Percentiles rank a stretch among this genome's conserved stretches.
phyloP scores from a whole-genome alignment of 2,888 invertebrate species.

The Lissonota sp. region DNA sequence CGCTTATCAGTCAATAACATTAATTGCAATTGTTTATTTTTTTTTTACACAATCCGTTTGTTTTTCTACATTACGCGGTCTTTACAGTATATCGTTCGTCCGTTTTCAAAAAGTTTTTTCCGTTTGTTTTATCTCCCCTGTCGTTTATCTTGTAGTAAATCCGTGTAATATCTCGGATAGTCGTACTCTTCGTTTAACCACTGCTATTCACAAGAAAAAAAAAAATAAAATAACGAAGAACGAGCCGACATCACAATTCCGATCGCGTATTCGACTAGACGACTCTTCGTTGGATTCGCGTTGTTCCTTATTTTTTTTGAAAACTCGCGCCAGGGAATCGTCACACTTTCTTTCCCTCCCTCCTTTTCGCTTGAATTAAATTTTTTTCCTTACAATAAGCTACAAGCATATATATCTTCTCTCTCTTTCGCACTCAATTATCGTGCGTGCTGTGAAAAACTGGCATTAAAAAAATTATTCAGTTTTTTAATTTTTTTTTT shows the following conservation, averaged over 20 bases:
- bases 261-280: constrained; percentile 23
- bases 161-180: constrained; percentile 42
- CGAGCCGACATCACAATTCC: constrained; percentile 29
- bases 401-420: constrained; percentile 33
- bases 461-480: constrained; percentile 71
- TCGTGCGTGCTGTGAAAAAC: constrained; percentile 71
- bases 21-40: constrained; percentile 68
- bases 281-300: constrained; percentile 19
- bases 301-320: constrained; percentile 1
- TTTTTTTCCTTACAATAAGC: constrained; percentile 39
- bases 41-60: constrained; percentile 58
- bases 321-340: constrained; percentile 26
- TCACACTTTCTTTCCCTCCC: constrained; percentile 11
- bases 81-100: constrained; percentile 47
- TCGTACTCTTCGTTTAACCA: constrained; percentile 60
- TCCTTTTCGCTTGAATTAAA: constrained; percentile 31
- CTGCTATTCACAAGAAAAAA: constrained; percentile 33
- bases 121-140: constrained; percentile 21
- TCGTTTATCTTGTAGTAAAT: constrained; percentile 24
- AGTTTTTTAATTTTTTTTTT: constrained; percentile 14
- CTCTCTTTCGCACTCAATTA: background rate
- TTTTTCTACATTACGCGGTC: constrained; percentile 65
- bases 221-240: constrained; percentile 28
- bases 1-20: constrained; percentile 66
- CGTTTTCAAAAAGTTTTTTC: constrained; percentile 34